A percentile compares a stretch with the other conserved stretches of the same genome.
Evolutionary conservation across 1,140 invertebrate genomes (phyloP).

Genomic region (Pemphigus obesinymphae): DNA sequence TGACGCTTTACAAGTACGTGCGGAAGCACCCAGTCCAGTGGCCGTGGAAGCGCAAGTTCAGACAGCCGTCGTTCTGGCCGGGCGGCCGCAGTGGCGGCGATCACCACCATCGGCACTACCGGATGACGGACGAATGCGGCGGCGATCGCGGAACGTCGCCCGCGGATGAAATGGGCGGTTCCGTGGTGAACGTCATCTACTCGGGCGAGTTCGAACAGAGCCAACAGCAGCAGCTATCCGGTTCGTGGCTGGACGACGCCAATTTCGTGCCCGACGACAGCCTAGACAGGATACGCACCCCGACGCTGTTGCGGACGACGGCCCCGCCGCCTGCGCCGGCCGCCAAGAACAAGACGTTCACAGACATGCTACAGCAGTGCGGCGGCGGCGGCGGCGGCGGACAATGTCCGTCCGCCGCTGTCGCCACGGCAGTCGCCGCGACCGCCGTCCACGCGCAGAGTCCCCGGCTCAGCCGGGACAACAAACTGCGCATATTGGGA

Average conservation of each 20-base stretch:
- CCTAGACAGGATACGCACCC: slow-evolving; percentile 43
- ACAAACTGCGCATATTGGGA: slow-evolving; percentile 46
- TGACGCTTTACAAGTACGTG: slow-evolving; percentile 45
- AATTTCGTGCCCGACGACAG: slow-evolving; percentile 46
- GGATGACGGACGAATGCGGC: background rate
- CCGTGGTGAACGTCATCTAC: slow-evolving; percentile 48
- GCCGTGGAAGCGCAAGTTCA: slow-evolving; percentile 46
- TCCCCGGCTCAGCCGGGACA: slow-evolving; percentile 45
- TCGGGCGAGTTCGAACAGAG: slow-evolving; percentile 48
- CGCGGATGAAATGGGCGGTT: background rate
- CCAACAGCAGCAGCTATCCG: slow-evolving; percentile 45
- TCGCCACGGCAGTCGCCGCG: background rate
- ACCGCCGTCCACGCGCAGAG: slow-evolving; percentile 42
- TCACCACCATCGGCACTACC: background rate
- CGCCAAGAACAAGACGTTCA: slow-evolving; percentile 42
- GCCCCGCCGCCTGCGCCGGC: slow-evolving; percentile 27
- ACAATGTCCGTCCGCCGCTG: background rate
- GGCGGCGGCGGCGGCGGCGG: background rate
- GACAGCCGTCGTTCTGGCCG: slow-evolving; percentile 43
- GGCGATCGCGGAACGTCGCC: background rate
- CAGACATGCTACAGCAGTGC: slow-evolving; percentile 28
- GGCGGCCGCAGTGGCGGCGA: slow-evolving; percentile 2
- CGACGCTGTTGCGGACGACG: slow-evolving; percentile 13
- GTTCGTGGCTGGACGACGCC: slow-evolving; percentile 47
- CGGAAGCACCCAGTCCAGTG: slow-evolving; percentile 43